Conservation (phyloP, 2,797 vertebrate genomes). For the Epinephelus awoara region DNA sequence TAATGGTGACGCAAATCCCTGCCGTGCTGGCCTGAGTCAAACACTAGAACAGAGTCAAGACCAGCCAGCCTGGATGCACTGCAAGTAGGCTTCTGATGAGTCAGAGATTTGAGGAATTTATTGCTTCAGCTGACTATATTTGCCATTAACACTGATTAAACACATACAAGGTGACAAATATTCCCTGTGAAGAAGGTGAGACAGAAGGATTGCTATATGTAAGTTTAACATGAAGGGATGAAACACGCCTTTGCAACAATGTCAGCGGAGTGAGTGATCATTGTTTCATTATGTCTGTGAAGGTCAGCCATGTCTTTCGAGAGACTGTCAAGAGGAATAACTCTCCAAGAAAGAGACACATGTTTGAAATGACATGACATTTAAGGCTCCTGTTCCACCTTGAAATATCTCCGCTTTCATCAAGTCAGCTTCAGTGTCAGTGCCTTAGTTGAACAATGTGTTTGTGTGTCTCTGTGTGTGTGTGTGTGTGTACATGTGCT, state of each 20-base stretch:
- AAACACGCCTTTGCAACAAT: background rate
- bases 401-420: slow-evolving; percentile 5
- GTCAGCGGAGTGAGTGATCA: background rate
- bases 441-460: background rate
- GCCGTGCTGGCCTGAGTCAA: too few species aligned
- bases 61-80: too few species aligned
- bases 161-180: too few species aligned
- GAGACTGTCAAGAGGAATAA: background rate
- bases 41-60: too few species aligned
- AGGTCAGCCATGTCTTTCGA: slow-evolving; percentile 28
- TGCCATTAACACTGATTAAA: too few species aligned
- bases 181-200: background rate
- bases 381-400: slow-evolving; percentile 14
- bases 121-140: too few species aligned
- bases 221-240: background rate
- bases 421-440: background rate
- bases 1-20: too few species aligned
- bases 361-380: slow-evolving; percentile 35
- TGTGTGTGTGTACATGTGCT: background rate
- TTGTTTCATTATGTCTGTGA: slow-evolving; percentile 17
- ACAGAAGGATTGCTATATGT: background rate
- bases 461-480: background rate
- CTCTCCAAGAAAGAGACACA: slow-evolving; percentile 5
- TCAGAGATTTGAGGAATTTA: too few species aligned
- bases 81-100: too few species aligned